These are phyloP conservation scores for Onthophagus sagittarius DNA, from an alignment of 2,888 invertebrate species.

Conservation along the genomic window DNA sequence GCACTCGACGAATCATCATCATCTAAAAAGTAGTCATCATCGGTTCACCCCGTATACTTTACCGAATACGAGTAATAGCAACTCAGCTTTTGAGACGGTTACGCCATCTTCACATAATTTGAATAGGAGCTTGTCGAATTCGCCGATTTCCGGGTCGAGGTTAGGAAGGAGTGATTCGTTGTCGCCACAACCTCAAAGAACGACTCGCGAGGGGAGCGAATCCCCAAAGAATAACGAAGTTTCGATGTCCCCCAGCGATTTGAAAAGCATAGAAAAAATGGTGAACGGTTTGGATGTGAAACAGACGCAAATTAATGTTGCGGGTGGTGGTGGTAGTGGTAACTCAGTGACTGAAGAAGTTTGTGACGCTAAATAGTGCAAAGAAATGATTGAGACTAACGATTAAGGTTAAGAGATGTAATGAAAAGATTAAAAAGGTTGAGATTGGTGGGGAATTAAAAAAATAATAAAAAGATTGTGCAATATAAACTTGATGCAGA, in stretches of 20 bases:
- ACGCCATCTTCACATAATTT: constrained; percentile 65
- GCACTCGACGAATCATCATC: constrained; percentile 60
- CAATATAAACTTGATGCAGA: background rate
- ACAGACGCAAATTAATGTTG: constrained; percentile 44
- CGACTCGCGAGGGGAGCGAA: constrained; percentile 55
- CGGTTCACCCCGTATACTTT: constrained; percentile 88
- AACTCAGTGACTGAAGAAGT: background rate
- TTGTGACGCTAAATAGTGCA: background rate
- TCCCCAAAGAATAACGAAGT: constrained; percentile 49
- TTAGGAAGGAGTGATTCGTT: constrained; percentile 48
- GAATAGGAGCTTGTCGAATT: constrained; percentile 61
- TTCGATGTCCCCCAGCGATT: constrained; percentile 70
- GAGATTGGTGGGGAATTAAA: background rate
- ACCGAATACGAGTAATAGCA: constrained; percentile 57
- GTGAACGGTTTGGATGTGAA: constrained; percentile 92
- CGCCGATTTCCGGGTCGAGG: constrained; percentile 48
- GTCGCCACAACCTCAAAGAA: constrained; percentile 49
- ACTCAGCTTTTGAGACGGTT: constrained; percentile 86
- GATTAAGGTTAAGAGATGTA: background rate
- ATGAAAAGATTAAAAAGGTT: background rate
- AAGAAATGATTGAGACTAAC: background rate
- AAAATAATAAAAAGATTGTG: background rate
- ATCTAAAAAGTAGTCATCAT: constrained; percentile 70
- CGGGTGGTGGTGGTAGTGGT: background rate
- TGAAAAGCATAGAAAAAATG: constrained; percentile 97